phyloP scores from a whole-genome alignment of 2,888 invertebrate genomes.

The Merodon equestris region DNA sequence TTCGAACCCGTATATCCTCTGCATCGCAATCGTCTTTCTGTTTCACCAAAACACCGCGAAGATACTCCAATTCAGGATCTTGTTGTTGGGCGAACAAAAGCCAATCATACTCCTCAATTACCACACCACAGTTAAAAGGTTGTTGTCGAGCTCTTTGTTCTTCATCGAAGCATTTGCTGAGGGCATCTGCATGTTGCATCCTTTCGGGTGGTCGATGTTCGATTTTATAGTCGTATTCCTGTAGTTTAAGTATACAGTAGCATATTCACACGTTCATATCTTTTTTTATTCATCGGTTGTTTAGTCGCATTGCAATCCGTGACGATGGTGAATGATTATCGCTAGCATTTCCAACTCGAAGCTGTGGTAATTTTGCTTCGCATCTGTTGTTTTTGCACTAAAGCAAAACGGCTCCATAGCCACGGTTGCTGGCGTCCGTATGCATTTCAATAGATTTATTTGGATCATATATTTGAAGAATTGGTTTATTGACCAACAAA shows the following conservation, averaged over 20 bases:
- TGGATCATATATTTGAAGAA: slow-evolving; percentile 15
- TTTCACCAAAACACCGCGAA: too few relatives aligned
- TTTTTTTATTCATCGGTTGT: not conserved
- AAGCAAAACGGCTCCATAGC: not conserved
- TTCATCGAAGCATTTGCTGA: not conserved
- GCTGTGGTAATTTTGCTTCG: too few relatives aligned
- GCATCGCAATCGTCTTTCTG: too few relatives aligned
- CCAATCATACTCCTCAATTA: too few relatives aligned
- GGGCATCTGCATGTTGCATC: slow-evolving; percentile 12
- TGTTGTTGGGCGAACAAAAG: too few relatives aligned
- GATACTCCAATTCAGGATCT: not conserved
- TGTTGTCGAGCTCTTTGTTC: not conserved
- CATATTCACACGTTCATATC: not conserved
- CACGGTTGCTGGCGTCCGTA: not conserved
- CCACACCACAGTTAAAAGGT: too few relatives aligned
- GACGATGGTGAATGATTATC: too few relatives aligned
- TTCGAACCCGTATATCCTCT: too few relatives aligned
- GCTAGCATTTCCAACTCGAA: too few relatives aligned
- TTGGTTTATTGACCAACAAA: not conserved
- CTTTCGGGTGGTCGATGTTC: slow-evolving; percentile 6
- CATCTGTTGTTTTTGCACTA: not conserved
- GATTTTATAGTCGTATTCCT: slow-evolving; percentile 12
- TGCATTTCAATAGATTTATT: not conserved
- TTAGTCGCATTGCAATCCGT: not conserved
- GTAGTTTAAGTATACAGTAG: slow-evolving; percentile 1